phyloP scores from a whole-genome alignment of 2,888 invertebrate genomes.

The Thereva nobilitata region DNA sequence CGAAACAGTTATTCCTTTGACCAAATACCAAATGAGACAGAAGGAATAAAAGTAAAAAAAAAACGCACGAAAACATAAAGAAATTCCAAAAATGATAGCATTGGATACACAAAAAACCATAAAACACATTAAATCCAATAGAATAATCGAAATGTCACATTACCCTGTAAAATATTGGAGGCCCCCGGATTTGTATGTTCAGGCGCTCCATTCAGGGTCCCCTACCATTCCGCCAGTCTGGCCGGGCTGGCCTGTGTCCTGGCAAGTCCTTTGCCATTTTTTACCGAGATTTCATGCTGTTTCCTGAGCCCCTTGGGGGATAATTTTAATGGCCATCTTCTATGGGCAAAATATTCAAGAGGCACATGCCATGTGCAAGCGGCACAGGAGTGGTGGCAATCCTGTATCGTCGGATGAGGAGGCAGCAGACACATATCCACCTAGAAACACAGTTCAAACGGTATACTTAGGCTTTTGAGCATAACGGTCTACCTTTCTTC shows the following conservation, averaged over 20 bases:
- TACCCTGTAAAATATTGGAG: constrained; percentile 58
- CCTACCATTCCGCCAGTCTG: constrained; percentile 14
- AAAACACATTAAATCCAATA: constrained; percentile 59
- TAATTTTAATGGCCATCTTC: constrained; percentile 54
- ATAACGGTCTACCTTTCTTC: background rate
- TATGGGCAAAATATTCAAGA: constrained; percentile 33
- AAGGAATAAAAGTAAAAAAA: constrained; percentile 20
- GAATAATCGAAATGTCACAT: constrained; percentile 60
- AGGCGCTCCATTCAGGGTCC: constrained; percentile 15
- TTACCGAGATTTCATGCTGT: constrained; percentile 19
- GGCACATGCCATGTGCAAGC: background rate
- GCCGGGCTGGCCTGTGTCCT: background rate
- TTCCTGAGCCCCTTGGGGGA: constrained; percentile 50
- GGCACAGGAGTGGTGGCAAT: background rate
- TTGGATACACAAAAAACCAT: constrained; percentile 44
- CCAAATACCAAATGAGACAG: constrained; percentile 33
- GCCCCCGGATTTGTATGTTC: constrained; percentile 42
- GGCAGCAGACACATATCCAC: background rate
- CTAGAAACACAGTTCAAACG: background rate
- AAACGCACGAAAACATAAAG: constrained; percentile 16
- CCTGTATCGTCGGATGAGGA: background rate
- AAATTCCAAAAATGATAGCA: constrained; percentile 25
- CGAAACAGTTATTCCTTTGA: background rate
- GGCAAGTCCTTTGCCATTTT: constrained; percentile 20
- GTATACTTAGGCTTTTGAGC: background rate